Evolutionary conservation across 2,797 vertebrate genomes (phyloP), one percentile per base, ranked within the genome.

Genomic region (Falco rusticolus): DNA sequence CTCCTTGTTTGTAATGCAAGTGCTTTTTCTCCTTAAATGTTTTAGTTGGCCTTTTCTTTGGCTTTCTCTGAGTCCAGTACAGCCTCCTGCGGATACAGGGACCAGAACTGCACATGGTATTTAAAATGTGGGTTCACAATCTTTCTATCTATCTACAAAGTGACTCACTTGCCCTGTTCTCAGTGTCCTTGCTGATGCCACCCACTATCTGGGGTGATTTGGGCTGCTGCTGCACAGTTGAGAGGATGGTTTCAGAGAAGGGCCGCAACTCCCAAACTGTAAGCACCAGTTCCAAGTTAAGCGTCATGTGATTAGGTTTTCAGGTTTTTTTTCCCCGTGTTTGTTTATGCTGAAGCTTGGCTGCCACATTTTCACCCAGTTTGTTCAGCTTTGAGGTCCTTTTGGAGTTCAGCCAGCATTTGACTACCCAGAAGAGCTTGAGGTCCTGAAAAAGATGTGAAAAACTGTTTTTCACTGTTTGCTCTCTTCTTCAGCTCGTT

Each of bases 311-410:
- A 31, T 92, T 43, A 63, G 26, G 10, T 10, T 78, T 94, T 65
- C 6, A 2, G 9, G 50, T 34, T 1, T 50, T 90, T 85, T 71
- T 87, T 4, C 10, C 17, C 20, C 20, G 1, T 48, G 24, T 65
- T 92, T 97, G 43, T 92, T 95, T 90, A 77, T 2, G 5, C 33
- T 87, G 71, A 39, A 69, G 48, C 31, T 93, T 17, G 8, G 45
- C 75, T 96, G 81, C 68, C 20, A 21, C 37, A 25, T 85, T 96
- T 92, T 84, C 26, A 9, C 53, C 28, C 66, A 90, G 28, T 90
- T 93, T 87, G 75, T 68, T 94, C 84, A 93, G 63, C 63, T 80
- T 93, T 79, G 68, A 93, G 78, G 37, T 76, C n/a, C 53, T 68
- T 77, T 80, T 71, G 84, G 59, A 93, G 79, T 83, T 76, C 24